Conservation (phyloP, 2,113 vertebrate species). For the Mirza zaza region DNA sequence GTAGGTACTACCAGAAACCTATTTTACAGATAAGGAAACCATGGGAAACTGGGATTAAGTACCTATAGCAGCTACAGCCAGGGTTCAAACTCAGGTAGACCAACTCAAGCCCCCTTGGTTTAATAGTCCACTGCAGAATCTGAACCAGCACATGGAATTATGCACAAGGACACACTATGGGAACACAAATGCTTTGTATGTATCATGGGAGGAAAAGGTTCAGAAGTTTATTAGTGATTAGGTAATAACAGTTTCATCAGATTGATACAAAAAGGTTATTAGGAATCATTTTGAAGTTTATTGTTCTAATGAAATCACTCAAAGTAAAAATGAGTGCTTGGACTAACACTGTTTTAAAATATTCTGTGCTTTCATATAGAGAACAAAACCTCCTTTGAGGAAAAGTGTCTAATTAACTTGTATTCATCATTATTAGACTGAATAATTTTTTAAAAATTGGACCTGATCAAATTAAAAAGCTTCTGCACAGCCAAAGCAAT, state of each 20-base stretch:
- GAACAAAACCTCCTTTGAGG: background rate
- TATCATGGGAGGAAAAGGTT: background rate
- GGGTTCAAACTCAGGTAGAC: background rate
- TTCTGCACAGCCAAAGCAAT: too few species aligned
- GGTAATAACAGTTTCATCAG: background rate
- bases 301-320: background rate
- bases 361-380: background rate
- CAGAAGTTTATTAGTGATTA: background rate
- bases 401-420: conserved; percentile 23
- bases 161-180: background rate
- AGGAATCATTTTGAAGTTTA: background rate
- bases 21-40: background rate
- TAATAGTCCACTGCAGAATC: background rate
- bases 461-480: too few species aligned
- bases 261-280: background rate
- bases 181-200: background rate
- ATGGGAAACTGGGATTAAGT: too few species aligned
- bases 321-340: background rate
- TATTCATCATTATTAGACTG: background rate
- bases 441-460: background rate
- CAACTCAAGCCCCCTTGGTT: background rate
- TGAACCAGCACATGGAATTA: background rate
- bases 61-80: background rate
- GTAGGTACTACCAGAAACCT: background rate
- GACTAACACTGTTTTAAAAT: conserved; percentile 27